These are phyloP conservation scores for Lacerta bilineata DNA, from an alignment of 2,797 vertebrate genomes.

Conservation along the genomic window DNA sequence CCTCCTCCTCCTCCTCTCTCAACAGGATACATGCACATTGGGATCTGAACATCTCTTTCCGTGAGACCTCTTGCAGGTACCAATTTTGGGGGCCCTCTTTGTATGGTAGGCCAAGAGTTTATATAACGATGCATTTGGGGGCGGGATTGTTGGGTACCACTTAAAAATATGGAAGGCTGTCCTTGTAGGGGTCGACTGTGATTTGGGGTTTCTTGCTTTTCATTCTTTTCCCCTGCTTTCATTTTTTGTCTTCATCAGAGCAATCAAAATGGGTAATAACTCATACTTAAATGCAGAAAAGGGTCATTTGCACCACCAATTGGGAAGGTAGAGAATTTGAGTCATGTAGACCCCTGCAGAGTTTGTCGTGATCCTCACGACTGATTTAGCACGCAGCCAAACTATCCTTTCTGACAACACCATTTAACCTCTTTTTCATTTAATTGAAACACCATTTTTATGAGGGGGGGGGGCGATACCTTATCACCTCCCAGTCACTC, in stretches of 20 bases:
- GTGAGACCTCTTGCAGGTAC: constrained; percentile 86
- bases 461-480: no score
- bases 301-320: no score
- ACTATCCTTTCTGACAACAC: no score
- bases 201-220: not conserved
- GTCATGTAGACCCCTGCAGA: not conserved
- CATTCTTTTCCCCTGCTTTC: no score
- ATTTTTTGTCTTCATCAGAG: not conserved
- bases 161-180: constrained; percentile 4
- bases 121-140: constrained; percentile 24
- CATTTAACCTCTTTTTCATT: no score
- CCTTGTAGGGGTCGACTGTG: constrained; percentile 14
- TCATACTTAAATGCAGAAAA: not conserved
- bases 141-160: constrained; percentile 18
- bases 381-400: no score
- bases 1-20: constrained; percentile 19
- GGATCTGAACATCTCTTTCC: constrained; percentile 87
- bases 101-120: constrained; percentile 55
- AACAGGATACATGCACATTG: constrained; percentile 84
- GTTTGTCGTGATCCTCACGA: not conserved
- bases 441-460: no score
- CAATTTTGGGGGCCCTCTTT: constrained; percentile 52
- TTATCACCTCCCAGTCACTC: no score
- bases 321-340: not conserved
- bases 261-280: not conserved